phyloP scores from a whole-genome alignment of 2,113 vertebrate genomes.

The Poeciliopsis retropinna region DNA sequence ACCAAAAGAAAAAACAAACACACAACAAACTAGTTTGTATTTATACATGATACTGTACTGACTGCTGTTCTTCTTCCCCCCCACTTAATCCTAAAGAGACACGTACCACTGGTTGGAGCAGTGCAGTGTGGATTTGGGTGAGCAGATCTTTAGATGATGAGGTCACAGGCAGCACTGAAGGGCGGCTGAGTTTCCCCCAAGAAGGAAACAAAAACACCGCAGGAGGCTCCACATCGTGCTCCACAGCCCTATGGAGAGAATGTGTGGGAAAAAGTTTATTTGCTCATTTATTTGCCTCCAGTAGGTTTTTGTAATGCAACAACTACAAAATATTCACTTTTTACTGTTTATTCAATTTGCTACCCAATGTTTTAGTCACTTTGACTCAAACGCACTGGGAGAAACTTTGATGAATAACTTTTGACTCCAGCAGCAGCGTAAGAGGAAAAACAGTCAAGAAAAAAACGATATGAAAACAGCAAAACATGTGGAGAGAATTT shows the following conservation, averaged over 20 bases:
- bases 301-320: not conserved
- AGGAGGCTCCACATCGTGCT: conserved; percentile 79
- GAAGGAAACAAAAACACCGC: conserved; percentile 82
- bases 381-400: not conserved
- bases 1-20: too few relatives aligned
- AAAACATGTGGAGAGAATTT: not conserved
- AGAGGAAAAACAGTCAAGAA: not conserved
- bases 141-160: conserved; percentile 70
- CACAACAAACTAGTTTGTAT: too few relatives aligned
- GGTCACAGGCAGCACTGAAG: conserved; percentile 64
- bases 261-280: too few relatives aligned
- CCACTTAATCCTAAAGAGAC: not conserved
- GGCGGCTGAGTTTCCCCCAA: conserved; percentile 51
- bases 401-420: not conserved
- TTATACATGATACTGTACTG: too few relatives aligned
- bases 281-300: not conserved
- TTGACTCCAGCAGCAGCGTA: not conserved
- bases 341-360: not conserved
- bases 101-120: conserved; percentile 84
- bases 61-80: too few relatives aligned
- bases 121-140: conserved; percentile 68
- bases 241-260: conserved; percentile 77
- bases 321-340: not conserved
- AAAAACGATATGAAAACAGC: conserved; percentile 7
- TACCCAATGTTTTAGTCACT: not conserved